phyloP scores from a whole-genome alignment of 2,113 vertebrate species.

The Coracopsis vasa region DNA sequence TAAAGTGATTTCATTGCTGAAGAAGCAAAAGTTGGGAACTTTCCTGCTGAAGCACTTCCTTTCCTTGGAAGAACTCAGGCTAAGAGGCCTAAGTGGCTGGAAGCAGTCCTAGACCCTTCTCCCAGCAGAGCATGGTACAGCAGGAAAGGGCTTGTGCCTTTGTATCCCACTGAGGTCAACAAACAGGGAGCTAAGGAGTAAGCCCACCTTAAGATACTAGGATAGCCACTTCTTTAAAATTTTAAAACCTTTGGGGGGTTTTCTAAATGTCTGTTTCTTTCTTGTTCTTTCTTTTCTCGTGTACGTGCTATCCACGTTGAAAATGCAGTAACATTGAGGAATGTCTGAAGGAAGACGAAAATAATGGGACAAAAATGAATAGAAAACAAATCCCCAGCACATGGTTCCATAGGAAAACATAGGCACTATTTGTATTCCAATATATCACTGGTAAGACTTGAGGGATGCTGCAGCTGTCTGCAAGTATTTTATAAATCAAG shows the following conservation, averaged over 20 bases:
- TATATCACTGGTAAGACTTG: not conserved
- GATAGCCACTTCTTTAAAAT: not conserved
- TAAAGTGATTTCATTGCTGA: not conserved
- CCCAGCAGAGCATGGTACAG: not conserved
- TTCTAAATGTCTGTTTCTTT: not conserved
- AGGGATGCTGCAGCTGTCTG: not conserved
- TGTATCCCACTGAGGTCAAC: not conserved
- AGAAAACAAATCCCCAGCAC: not conserved
- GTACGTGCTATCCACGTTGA: not conserved
- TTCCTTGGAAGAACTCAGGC: not conserved
- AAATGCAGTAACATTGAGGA: not conserved
- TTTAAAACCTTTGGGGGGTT: fast-evolving
- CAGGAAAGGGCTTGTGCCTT: not conserved
- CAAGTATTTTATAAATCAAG: not conserved
- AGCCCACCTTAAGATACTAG: not conserved
- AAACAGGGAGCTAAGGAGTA: not conserved
- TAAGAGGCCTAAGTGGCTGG: not conserved
- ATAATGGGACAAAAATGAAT: not conserved
- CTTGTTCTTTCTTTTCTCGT: not conserved
- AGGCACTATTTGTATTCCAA: not conserved
- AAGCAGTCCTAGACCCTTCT: not conserved
- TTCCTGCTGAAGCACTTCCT: not conserved
- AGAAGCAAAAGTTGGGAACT: not conserved
- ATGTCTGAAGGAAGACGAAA: not conserved
- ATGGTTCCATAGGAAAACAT: not conserved